Percentiles rank a stretch among this genome's conserved stretches.
phyloP scores from a whole-genome alignment of 2,797 vertebrate species.

The Cephalopachus bancanus region DNA sequence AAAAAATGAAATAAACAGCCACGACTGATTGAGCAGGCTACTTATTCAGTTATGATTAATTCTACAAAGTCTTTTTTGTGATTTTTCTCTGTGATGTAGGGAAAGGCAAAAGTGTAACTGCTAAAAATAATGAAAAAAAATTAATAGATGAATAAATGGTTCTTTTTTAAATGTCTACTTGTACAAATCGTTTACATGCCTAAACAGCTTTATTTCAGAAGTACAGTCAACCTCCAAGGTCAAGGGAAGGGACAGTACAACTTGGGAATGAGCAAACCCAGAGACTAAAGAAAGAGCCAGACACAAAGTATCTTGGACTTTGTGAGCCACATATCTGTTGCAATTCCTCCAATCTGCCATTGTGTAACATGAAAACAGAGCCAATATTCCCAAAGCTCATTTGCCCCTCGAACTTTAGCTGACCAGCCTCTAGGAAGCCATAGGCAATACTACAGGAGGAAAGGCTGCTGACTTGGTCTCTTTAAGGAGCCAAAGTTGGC shows the following conservation, averaged over 20 bases:
- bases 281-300: not conserved
- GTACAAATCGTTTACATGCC: not conserved
- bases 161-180: not conserved
- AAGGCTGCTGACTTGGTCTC: not conserved
- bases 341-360: not conserved
- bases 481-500: not conserved
- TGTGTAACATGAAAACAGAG: not conserved
- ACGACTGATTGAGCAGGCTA: not conserved
- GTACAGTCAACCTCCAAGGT: not conserved
- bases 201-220: not conserved
- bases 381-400: not conserved
- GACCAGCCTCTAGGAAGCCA: not conserved
- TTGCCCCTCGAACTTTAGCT: no score
- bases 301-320: not conserved
- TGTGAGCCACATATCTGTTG: no score
- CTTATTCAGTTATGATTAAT: not conserved
- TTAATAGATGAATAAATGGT: not conserved
- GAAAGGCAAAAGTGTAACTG: not conserved
- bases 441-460: not conserved
- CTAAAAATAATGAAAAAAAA: not conserved
- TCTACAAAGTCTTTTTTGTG: not conserved
- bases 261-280: not conserved
- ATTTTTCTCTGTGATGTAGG: not conserved
- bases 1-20: no score
- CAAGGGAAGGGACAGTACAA: not conserved